Evolutionary conservation across 2,113 vertebrate genomes (phyloP).

Genomic region (Aleadryas rufinucha): DNA sequence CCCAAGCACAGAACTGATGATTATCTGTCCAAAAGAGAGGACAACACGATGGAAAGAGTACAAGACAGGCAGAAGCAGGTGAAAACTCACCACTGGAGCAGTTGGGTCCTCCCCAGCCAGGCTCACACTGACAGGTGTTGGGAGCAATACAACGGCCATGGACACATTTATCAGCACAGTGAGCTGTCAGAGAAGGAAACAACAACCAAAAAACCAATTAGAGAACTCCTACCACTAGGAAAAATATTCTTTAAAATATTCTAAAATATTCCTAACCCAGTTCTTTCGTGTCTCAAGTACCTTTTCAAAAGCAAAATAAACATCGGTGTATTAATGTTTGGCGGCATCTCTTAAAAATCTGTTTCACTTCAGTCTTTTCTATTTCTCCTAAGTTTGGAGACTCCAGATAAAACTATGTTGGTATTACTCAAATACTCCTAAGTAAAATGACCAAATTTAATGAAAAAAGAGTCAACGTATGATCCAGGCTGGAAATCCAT

Average conservation of each 20-base stretch:
- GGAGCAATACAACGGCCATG: conserved; percentile 94
- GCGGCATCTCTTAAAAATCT: neutral
- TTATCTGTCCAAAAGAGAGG: conserved; percentile 3
- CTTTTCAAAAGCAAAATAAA: conserved; percentile 48
- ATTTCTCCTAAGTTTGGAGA: neutral
- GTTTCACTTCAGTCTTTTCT: neutral
- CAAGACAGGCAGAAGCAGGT: conserved; percentile 80
- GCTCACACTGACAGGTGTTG: conserved; percentile 99
- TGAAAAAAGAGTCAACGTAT: neutral
- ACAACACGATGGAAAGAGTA: neutral
- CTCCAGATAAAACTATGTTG: neutral
- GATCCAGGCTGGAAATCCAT: neutral
- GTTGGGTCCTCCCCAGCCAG: conserved; percentile 96
- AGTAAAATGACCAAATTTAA: neutral
- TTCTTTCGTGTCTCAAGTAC: neutral
- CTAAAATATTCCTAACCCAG: neutral
- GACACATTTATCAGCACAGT: conserved; percentile 93
- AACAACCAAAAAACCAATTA: conserved; percentile 45
- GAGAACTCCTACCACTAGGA: neutral
- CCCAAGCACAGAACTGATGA: neutral
- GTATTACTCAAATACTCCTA: neutral
- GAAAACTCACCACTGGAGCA: conserved; percentile 97
- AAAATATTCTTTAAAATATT: neutral
- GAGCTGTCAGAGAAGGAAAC: conserved; percentile 79
- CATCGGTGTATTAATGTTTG: neutral